Conservation (phyloP, 2,888 invertebrate genomes). For the Microplitis manilae region DNA sequence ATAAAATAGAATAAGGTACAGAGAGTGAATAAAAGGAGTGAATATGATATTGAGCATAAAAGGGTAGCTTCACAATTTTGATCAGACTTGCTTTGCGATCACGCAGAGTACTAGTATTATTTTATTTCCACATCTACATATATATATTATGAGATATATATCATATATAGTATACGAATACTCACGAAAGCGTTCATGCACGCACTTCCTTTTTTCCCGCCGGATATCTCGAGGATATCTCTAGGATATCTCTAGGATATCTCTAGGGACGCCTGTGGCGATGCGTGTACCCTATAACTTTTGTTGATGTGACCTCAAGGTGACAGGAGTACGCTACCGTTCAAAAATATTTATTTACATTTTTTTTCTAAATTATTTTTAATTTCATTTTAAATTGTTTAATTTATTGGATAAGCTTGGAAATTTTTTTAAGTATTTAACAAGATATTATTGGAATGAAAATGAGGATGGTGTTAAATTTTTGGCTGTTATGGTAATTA, state of each 20-base stretch:
- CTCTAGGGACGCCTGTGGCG: constrained; percentile 53
- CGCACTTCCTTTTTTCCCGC: constrained; percentile 40
- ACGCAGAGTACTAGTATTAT: constrained; percentile 9
- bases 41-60: constrained; percentile 20
- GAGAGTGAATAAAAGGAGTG: constrained; percentile 12
- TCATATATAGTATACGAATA: constrained; percentile 34
- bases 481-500: neutral
- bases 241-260: no score
- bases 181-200: constrained; percentile 34
- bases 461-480: neutral
- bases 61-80: constrained; percentile 12
- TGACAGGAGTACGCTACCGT: constrained; percentile 36
- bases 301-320: constrained; percentile 52
- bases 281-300: constrained; percentile 45
- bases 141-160: constrained; percentile 36
- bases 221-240: constrained; percentile 53
- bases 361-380: constrained; percentile 24
- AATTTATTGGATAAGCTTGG: neutral
- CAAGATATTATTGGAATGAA: neutral
- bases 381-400: no score
- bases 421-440: neutral
- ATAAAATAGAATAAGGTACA: constrained; percentile 22
- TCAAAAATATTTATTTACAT: constrained; percentile 20
- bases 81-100: constrained; percentile 19
- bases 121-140: constrained; percentile 6